Evolutionary conservation across 2,888 invertebrate species (phyloP).

Genomic region (Scotopteryx bipunctaria): DNA sequence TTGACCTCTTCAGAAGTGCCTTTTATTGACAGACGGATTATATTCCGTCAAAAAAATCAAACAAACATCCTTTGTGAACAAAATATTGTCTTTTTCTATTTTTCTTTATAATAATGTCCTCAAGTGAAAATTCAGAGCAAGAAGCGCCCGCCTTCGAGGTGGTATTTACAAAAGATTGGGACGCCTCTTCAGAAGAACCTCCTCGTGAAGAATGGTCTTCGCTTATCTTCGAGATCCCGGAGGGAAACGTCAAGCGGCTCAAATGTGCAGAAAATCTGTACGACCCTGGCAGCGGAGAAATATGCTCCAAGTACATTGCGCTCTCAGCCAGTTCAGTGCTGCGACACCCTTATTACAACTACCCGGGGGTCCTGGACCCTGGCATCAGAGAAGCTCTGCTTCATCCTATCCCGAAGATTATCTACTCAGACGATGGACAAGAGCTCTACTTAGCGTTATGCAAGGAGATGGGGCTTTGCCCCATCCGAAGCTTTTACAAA

Average conservation of each 20-base stretch:
- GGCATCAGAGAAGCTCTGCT: conserved; percentile 59
- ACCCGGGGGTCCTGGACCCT: conserved; percentile 61
- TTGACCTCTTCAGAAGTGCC: not conserved
- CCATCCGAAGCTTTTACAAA: conserved; percentile 53
- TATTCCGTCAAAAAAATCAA: not conserved
- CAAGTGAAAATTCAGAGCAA: conserved; percentile 20
- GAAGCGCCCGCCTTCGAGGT: conserved; percentile 11
- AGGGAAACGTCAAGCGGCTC: conserved; percentile 47
- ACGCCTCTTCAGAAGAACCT: conserved; percentile 56
- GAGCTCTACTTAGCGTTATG: conserved; percentile 59
- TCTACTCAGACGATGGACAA: conserved; percentile 63
- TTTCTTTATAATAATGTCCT: conserved; percentile 31
- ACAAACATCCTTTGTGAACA: not conserved
- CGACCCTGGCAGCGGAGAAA: conserved; percentile 57
- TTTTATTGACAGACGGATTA: too few relatives aligned
- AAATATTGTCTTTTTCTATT: not conserved
- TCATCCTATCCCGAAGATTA: conserved; percentile 41
- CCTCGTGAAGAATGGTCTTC: conserved; percentile 68
- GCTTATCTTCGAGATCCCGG: conserved; percentile 41
- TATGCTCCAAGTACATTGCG: conserved; percentile 58
- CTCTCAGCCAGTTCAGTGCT: conserved; percentile 60
- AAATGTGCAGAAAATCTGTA: conserved; percentile 49
- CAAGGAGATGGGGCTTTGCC: conserved; percentile 56
- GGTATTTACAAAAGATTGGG: conserved; percentile 33
- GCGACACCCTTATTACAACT: conserved; percentile 60